These are phyloP conservation scores for Pleuronectes platessa DNA, from an alignment of 2,113 vertebrate genomes.

Conservation along the genomic window DNA sequence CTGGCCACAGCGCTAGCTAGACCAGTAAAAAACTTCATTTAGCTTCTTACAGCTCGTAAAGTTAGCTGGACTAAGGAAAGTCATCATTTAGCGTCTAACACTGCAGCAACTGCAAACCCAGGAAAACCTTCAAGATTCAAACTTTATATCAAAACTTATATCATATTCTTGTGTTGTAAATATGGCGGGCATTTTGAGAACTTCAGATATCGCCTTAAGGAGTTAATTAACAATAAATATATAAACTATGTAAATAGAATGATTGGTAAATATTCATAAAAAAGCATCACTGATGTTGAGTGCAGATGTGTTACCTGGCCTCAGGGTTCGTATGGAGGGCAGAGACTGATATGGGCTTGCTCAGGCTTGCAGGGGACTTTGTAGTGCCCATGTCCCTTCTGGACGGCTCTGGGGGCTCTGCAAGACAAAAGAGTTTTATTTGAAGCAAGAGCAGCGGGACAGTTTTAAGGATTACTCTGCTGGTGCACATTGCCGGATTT, in stretches of 20 bases:
- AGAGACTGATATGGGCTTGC: slow-evolving; percentile 33
- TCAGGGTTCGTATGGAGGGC: slow-evolving; percentile 54
- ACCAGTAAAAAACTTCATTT: slow-evolving; percentile 82
- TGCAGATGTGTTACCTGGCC: slow-evolving; percentile 64
- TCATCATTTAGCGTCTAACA: slow-evolving; percentile 53
- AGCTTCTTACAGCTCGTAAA: slow-evolving; percentile 72
- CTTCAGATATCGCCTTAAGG: background rate
- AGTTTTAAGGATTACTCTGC: background rate
- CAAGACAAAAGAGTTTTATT: slow-evolving; percentile 1
- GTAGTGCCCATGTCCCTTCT: slow-evolving; percentile 81
- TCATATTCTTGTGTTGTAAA: background rate
- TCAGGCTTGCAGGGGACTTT: slow-evolving; percentile 44
- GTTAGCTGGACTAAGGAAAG: slow-evolving; percentile 60
- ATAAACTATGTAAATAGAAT: background rate
- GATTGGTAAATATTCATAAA: slow-evolving; percentile 2
- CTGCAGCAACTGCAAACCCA: slow-evolving; percentile 1
- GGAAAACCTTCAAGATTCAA: background rate
- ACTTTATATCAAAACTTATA: background rate
- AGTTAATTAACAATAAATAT: background rate
- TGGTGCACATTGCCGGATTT: background rate
- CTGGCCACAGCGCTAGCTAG: slow-evolving; percentile 74
- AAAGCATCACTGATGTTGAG: background rate
- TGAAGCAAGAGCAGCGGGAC: background rate
- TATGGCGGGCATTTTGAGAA: background rate
- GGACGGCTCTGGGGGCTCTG: slow-evolving; percentile 51